Evolutionary conservation across 2,797 vertebrate genomes (phyloP), one percentile per base, ranked within the genome.

Genomic region (Galaxias olidus): DNA sequence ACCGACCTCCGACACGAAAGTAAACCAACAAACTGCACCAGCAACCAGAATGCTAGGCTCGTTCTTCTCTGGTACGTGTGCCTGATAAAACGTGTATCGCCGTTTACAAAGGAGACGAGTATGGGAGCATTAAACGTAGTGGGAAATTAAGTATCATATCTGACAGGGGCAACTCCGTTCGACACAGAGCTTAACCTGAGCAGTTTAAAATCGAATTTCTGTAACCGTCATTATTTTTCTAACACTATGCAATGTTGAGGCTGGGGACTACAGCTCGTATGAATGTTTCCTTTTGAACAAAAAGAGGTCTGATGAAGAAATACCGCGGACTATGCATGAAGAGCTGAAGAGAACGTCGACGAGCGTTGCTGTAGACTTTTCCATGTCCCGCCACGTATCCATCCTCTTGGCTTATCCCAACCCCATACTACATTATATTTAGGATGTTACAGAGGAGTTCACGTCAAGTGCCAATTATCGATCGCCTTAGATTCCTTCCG

Each of bases 171-270:
- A 15, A 8, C 20, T 56, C 13, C 40, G 53, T 40, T 12, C 20
- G 40, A 30, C 1, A 13, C n/a, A 30, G 30, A 6, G 30, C 6
- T 30, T 30, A 30, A 30, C 30, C 30, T 30, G 3, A 3, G 30
- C 30, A 30, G 30, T 30, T 30, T 30, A 30, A 30, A 30, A 30
- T 30, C 30, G 30, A 30, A 30, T 30, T 45, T 58, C 53, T 66
- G 15, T 41, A 30, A 56, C 43, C 58, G 47, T 10, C 4, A 54
- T 43, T 51, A 5, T 47, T 20, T n/a, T 50, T 60, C 42, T 58
- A 80, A 83, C 84, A 83, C 87, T 89, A 89, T 90, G 88, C 88
- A 88, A 80, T 65, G 4, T 40, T 30, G 6, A 45, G 46, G 47
- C 53, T 4, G 44, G 68, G 11, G 18, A 69, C 75, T 50, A 43